Percentiles rank a stretch among this genome's conserved stretches.
These are phyloP conservation scores for Clitarchus hookeri DNA, from an alignment of 2,888 invertebrate genomes.

Conservation along the genomic window DNA sequence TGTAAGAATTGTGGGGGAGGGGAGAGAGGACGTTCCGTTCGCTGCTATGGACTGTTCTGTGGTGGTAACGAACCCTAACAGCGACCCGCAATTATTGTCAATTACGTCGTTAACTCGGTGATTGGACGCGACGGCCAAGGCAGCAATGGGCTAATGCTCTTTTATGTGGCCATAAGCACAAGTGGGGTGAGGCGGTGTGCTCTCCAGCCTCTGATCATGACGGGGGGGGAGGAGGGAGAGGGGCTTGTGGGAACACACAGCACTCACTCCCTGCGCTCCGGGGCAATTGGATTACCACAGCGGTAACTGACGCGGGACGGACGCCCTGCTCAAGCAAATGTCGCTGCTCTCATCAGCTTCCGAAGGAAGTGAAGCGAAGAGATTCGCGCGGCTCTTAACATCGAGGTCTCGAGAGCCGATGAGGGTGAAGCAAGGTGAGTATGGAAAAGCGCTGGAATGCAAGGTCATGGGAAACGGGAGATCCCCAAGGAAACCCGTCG, in stretches of 20 bases:
- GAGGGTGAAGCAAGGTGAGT: no score
- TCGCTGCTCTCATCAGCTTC: no score
- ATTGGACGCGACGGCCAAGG: background rate
- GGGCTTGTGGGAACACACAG: background rate
- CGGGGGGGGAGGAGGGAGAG: background rate
- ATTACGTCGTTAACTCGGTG: background rate
- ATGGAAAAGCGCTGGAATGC: no score
- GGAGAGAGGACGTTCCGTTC: no score
- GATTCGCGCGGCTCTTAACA: no score
- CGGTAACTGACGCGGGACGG: background rate
- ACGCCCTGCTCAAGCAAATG: background rate
- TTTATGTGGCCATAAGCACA: constrained; percentile 4
- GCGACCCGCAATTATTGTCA: background rate
- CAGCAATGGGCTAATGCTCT: background rate
- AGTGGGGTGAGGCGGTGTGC: background rate
- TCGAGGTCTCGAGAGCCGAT: no score
- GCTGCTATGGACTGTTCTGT: background rate
- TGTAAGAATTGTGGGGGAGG: no score
- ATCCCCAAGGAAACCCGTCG: no score
- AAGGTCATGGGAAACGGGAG: no score
- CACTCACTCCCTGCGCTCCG: background rate
- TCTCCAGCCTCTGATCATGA: no score
- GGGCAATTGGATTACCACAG: background rate
- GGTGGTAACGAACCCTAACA: constrained; percentile 7
- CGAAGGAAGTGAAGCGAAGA: no score